A percentile compares a stretch with the other conserved stretches of the same genome.
phyloP scores from a whole-genome alignment of 2,113 vertebrate species.

The Myanophis thanlyinensis region DNA sequence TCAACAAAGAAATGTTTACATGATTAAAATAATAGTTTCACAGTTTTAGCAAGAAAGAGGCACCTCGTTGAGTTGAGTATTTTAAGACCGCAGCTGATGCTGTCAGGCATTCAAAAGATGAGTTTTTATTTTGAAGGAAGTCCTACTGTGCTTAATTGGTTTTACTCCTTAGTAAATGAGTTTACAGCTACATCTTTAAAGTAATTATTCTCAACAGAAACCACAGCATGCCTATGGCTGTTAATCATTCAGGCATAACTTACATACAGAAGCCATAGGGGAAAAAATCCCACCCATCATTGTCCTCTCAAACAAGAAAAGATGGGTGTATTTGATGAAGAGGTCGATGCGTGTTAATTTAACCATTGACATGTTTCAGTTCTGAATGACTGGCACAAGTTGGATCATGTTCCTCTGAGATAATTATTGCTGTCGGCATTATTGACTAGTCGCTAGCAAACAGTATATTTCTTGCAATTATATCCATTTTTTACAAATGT shows the following conservation, averaged over 20 bases:
- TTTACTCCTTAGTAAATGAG: not conserved
- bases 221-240: not conserved
- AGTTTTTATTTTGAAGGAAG: not conserved
- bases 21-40: not conserved
- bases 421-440: not conserved
- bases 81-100: not conserved
- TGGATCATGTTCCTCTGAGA: not conserved
- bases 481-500: not conserved
- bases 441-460: not conserved
- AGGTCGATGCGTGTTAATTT: not conserved
- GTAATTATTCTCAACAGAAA: not conserved
- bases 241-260: not conserved
- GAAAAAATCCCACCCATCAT: too few relatives aligned
- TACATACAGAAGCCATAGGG: not conserved
- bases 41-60: not conserved
- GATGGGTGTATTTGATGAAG: not conserved
- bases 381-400: not conserved
- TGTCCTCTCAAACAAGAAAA: not conserved
- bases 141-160: not conserved
- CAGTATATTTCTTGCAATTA: not conserved
- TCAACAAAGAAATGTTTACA: not conserved
- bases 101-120: not conserved
- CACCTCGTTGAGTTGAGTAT: not conserved
- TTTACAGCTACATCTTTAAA: not conserved
- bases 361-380: not conserved